Evolutionary conservation across 2,888 invertebrate genomes (phyloP).

Genomic region (Orchesellides sinensis): DNA sequence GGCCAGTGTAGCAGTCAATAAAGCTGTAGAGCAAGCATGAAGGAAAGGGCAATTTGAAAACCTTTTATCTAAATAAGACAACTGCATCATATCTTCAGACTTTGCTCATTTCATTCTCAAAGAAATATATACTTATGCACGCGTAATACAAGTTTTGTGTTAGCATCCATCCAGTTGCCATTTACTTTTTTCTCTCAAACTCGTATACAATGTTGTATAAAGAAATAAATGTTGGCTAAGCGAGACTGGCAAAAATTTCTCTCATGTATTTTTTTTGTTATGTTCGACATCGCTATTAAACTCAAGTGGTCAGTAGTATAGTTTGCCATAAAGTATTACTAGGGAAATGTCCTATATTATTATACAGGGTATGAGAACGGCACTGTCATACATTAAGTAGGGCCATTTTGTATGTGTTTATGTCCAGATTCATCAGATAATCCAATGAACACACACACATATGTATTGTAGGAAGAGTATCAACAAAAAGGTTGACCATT

Average conservation of each 20-base stretch:
- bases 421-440: too few species aligned
- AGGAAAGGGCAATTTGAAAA: slow-evolving; percentile 65
- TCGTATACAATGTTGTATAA: background rate
- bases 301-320: background rate
- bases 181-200: slow-evolving; percentile 7
- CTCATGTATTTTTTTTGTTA: background rate
- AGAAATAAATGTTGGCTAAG: too few species aligned
- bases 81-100: slow-evolving; percentile 1
- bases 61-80: slow-evolving; percentile 75
- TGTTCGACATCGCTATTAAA: background rate
- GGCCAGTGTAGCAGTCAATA: slow-evolving; percentile 14
- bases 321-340: background rate
- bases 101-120: background rate
- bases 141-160: too few species aligned
- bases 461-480: too few species aligned
- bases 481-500: too few species aligned
- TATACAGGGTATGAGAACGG: too few species aligned
- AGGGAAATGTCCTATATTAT: too few species aligned
- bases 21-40: background rate
- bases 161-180: background rate
- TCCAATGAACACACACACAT: too few species aligned
- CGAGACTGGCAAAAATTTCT: too few species aligned
- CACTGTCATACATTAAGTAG: too few species aligned
- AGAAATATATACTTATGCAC: background rate
- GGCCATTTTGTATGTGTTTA: too few species aligned